Evolutionary conservation across 64 coral and sea anemone species (phyloP), one percentile per base, ranked within the genome.

Genomic region (Porites lutea): DNA sequence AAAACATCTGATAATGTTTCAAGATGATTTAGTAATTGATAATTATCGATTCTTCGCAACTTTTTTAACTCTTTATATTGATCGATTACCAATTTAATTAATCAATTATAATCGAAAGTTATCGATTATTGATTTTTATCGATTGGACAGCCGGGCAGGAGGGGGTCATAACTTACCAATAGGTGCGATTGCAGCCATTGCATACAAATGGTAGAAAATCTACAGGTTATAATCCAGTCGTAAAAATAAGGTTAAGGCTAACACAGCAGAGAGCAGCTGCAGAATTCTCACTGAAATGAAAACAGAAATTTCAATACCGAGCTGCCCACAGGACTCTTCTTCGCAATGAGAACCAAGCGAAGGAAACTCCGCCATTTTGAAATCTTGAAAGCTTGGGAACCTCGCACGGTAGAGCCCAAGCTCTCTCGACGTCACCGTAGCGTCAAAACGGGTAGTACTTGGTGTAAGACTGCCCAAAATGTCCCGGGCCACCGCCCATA

Each of bases 181-280:
- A 98, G 12, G 81, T 89, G 50, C 87, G 67, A 83, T 43, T 89
- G 54, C 96, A 98, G 8, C 82, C 93, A 77, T 67, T 95, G 72
- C 96, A 98, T 4, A 59, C 46, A 92, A 98, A 95, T 63, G 96
- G 96, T 13, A 98, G 82, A 90, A 98, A 98, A 81, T 98, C 96
- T 98, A 77, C 8, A 86, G 92, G 81, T 37, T 14, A 72, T 37
- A 37, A 37, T 9, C 43, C 69, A 72, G 27, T 22, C 27, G 43
- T 12, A 57, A 13, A 46, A 45, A 37, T 71, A 73, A 21, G 45
- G 45, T 73, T 73, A 27, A 73, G 9, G 45, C 20, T 73, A 73
- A 37, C 27, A 37, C 27, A 37, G 57, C 13, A 22, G 51, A 22
- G 8, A 50, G 43, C 7, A 6, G 44, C 7, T 3, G 13, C n/a